Evolutionary conservation across 2,113 vertebrate species (phyloP).

Genomic region (Peromyscus maniculatus): DNA sequence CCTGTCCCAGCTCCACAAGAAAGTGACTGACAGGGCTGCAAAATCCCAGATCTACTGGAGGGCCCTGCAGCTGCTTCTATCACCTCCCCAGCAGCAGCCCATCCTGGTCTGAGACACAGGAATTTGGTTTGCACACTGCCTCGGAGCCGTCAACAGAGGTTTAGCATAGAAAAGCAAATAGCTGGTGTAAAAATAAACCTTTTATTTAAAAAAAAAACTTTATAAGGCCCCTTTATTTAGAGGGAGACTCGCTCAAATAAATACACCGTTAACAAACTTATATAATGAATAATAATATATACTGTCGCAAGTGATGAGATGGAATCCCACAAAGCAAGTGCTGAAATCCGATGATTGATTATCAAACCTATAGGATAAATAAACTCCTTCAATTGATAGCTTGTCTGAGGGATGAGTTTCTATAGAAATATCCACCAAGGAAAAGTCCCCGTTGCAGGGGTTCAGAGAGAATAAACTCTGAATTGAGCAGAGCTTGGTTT

Average conservation of each 20-base stretch:
- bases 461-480: constrained; percentile 50
- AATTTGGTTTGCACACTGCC: constrained; percentile 84
- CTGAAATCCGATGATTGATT: constrained; percentile 88
- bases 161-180: constrained; percentile 89
- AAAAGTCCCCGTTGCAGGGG: constrained; percentile 66
- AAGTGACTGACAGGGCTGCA: constrained; percentile 80
- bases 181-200: constrained; percentile 88
- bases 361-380: constrained; percentile 86
- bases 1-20: constrained; percentile 77
- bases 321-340: constrained; percentile 88
- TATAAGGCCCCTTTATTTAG: constrained; percentile 89
- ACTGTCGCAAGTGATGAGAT: constrained; percentile 87
- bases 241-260: constrained; percentile 89
- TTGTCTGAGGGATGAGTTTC: constrained; percentile 78
- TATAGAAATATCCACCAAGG: constrained; percentile 59
- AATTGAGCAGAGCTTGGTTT: neutral
- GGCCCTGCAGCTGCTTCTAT: constrained; percentile 68
- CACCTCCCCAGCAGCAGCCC: constrained; percentile 61
- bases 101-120: constrained; percentile 76
- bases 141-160: constrained; percentile 82
- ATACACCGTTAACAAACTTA: constrained; percentile 87
- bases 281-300: constrained; percentile 89
- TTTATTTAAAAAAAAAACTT: constrained; percentile 83
- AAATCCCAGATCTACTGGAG: constrained; percentile 74
- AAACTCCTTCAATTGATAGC: constrained; percentile 84